Evolutionary conservation across 2,888 invertebrate species (phyloP).

Genomic region (Helleia helle): DNA sequence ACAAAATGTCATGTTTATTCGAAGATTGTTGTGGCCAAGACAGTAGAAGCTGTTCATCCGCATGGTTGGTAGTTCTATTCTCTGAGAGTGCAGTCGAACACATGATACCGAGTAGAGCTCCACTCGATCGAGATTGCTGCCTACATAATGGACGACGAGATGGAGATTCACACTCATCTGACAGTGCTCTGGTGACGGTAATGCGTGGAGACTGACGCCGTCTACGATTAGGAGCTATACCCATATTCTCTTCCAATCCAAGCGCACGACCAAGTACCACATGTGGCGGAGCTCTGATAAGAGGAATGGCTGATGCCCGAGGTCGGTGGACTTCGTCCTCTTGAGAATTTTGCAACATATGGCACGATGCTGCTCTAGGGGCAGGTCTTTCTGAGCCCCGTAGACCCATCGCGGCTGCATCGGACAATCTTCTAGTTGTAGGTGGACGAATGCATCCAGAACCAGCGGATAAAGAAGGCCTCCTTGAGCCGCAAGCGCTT

Average conservation of each 20-base stretch:
- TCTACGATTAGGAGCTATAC: constrained; percentile 37
- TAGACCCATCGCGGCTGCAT: constrained; percentile 59
- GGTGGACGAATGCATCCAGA: constrained; percentile 58
- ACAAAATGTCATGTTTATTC: constrained; percentile 50
- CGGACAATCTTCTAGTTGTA: constrained; percentile 55
- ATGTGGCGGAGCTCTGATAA: constrained; percentile 72
- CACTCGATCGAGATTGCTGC: constrained; percentile 64
- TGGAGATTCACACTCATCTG: constrained; percentile 79
- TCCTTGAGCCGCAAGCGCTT: constrained; percentile 82
- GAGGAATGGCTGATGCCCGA: constrained; percentile 57
- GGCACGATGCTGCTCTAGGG: constrained; percentile 79
- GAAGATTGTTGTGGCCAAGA: constrained; percentile 66
- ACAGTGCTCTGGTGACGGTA: constrained; percentile 81
- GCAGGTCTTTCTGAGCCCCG: constrained; percentile 60
- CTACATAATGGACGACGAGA: constrained; percentile 63
- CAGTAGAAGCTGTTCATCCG: constrained; percentile 68
- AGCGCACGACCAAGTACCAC: constrained; percentile 76
- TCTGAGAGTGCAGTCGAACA: constrained; percentile 60
- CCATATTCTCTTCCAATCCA: constrained; percentile 58
- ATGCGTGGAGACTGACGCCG: constrained; percentile 78
- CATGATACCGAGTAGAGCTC: constrained; percentile 59
- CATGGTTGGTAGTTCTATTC: constrained; percentile 36
- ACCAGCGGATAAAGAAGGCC: constrained; percentile 80
- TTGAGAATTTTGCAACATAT: constrained; percentile 77
- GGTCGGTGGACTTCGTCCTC: constrained; percentile 49